Base-by-base conservation (phyloP, 2,888 invertebrate genomes). In the Cremastinae sp. region DNA sequence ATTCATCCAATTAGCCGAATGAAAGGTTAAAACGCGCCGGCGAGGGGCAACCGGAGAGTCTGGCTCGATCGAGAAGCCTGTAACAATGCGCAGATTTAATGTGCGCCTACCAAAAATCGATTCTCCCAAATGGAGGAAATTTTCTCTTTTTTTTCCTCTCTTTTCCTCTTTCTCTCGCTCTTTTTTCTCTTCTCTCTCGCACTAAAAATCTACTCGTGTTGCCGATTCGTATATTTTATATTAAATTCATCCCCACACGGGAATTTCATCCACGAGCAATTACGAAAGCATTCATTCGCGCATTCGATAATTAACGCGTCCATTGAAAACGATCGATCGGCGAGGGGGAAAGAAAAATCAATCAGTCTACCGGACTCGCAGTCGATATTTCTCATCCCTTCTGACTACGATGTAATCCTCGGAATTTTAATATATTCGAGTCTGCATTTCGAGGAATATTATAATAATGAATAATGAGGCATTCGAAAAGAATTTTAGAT, bases 31-130 rank as follows among this genome's bases (percentile, higher is more conserved):
- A 37, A 47, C 49, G 20, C 37, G 41, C 59, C 43, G 66, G 16
- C 20, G 39, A 37, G 51, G 51, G 51, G 20, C 5, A 8, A 18
- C n/a, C 35, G 3, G 22, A 18, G 22, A 45, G 20, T 43, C 28
- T 18, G 28, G 28, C 28, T 28, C 28, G 65, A 72, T 72, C 58
- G 72, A 72, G 72, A 35, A 28, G 28, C 28, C 35, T 68, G 68
- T 75, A 58, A 75, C 72, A 68, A 75, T 72, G 72, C 72, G 72
- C 62, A 72, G 62, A 68, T 75, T 70, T 75, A 68, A 72, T 68
- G 72, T 68, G 68, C 68, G 62, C 72, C 72, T 51, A 45, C 68
- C 68, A 49, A 72, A 56, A 68, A 72, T 75, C 72, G 68, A 75
- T 75, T 75, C 51, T 39, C 47, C 51, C 62, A 53, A 72, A 72